phyloP scores from a whole-genome alignment of 2,888 invertebrate species.

The Petrolisthes cinctipes region DNA sequence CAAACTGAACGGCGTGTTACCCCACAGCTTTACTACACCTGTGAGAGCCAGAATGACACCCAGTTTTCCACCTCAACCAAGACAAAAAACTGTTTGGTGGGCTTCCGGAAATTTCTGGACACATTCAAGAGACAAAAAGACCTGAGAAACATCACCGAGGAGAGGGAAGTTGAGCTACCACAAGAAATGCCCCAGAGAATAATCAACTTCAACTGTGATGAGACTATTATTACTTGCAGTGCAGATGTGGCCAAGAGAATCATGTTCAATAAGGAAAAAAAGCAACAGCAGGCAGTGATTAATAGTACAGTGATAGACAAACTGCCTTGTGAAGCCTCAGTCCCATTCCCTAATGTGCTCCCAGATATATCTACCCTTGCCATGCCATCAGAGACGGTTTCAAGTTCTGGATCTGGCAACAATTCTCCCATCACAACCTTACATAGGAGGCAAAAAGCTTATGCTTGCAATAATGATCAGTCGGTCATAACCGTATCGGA shows the following conservation, averaged over 20 bases:
- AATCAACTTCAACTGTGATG: constrained; percentile 26
- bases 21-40: constrained; percentile 54
- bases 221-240: constrained; percentile 55
- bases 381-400: not conserved
- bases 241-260: constrained; percentile 13
- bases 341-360: not conserved
- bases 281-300: not conserved
- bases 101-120: constrained; percentile 55
- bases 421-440: constrained; percentile 4
- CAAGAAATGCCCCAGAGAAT: not conserved
- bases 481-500: constrained; percentile 3
- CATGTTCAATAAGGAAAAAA: not conserved
- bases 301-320: constrained; percentile 48
- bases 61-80: constrained; percentile 63
- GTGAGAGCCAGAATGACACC: constrained; percentile 59
- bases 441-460: not conserved
- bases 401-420: not conserved
- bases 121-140: constrained; percentile 38
- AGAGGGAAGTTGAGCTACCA: not conserved
- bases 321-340: not conserved
- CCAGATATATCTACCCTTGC: constrained; percentile 55
- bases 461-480: not conserved
- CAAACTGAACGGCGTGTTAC: not conserved
- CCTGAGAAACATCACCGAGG: constrained; percentile 37
- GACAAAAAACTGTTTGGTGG: constrained; percentile 36